A percentile compares a stretch with the other conserved stretches of the same genome.
Evolutionary conservation across 2,113 vertebrate species (phyloP).

Genomic region (Castor canadensis): DNA sequence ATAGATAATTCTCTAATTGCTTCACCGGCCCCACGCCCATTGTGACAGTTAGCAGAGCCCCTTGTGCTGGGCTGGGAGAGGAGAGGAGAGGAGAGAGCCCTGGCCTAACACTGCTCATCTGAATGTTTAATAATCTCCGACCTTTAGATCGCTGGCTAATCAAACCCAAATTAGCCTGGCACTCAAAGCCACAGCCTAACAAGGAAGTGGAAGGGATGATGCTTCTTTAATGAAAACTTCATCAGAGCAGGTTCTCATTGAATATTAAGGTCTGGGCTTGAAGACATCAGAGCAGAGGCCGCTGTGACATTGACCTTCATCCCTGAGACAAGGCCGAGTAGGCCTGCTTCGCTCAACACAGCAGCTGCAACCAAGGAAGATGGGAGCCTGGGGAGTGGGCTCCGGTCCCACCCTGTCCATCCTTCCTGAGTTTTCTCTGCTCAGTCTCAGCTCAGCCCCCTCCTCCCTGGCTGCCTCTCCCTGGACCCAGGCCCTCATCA

Average conservation of each 20-base stretch:
- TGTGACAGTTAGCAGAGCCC: conserved; percentile 60
- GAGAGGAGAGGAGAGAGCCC: conserved; percentile 5
- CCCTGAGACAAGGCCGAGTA: background rate
- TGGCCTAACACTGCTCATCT: conserved; percentile 61
- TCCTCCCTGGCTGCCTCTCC: background rate
- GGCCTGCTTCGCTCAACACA: background rate
- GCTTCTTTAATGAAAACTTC: conserved; percentile 80
- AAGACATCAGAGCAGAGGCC: conserved; percentile 33
- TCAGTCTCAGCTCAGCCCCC: background rate
- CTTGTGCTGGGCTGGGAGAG: background rate
- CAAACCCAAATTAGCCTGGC: conserved; percentile 69
- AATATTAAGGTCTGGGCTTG: conserved; percentile 47
- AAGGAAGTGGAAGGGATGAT: conserved; percentile 52
- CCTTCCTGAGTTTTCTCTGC: background rate
- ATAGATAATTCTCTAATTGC: conserved; percentile 58
- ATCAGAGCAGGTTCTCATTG: conserved; percentile 65
- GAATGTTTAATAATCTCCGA: conserved; percentile 73
- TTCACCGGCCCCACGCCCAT: background rate
- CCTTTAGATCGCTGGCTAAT: conserved; percentile 66
- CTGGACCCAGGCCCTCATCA: fast-evolving
- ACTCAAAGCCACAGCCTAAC: conserved; percentile 65
- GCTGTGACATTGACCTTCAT: conserved; percentile 58
- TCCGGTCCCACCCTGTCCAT: background rate
- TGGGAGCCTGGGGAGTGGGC: fast-evolving
- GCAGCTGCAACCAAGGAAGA: background rate